Evolutionary conservation across 2,797 vertebrate species (phyloP), one percentile per base, ranked within the genome.

Genomic region (Heteromormyrus szaboi): DNA sequence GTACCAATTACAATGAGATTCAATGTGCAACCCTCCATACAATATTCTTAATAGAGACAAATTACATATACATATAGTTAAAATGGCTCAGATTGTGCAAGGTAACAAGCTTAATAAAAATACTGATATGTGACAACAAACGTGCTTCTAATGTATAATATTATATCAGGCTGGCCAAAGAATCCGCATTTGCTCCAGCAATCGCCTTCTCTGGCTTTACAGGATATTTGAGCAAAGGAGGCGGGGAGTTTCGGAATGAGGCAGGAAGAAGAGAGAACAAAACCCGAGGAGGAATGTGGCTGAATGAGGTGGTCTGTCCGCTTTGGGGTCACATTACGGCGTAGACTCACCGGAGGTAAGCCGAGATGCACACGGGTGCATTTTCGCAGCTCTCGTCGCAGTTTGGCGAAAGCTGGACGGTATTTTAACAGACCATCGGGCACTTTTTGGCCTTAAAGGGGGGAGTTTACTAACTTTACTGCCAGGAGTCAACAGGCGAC

Each of bases 391-490:
- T 48, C 6, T 46, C 37, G 6, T 33, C 37, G 76, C 17, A 81
- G 37, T 46, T 76, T 87, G 19, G 86, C 11, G 41, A 19, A 22
- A 44, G 53, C 2, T 22, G 46, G 3, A 44, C 72, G 4, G 37
- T 19, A 44, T 25, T 48, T 8, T 79, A 81, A 81, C 68, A 79
- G 33, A n/a, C 14, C 79, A 25, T 53, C 85, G 87, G 91, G 90
- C 90, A 89, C 89, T 37, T 87, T 90, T 89, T 9, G 2, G 25
- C 87, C 56, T 50, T 87, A 72, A 91, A 87, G 59, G 92, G 88
- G 91, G 91, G 89, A 88, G 83, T 94, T 91, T 90, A 44, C 37
- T 19, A 79, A 44, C 72, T 79, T 79, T 44, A 6, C 72, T 44
- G 33, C 33, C 72, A 1, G 72, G 17, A 79, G 33, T 41, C 72